Evolutionary conservation across 2,113 vertebrate species (phyloP), one percentile per base, ranked within the genome.

Genomic region (Oenanthe melanoleuca): DNA sequence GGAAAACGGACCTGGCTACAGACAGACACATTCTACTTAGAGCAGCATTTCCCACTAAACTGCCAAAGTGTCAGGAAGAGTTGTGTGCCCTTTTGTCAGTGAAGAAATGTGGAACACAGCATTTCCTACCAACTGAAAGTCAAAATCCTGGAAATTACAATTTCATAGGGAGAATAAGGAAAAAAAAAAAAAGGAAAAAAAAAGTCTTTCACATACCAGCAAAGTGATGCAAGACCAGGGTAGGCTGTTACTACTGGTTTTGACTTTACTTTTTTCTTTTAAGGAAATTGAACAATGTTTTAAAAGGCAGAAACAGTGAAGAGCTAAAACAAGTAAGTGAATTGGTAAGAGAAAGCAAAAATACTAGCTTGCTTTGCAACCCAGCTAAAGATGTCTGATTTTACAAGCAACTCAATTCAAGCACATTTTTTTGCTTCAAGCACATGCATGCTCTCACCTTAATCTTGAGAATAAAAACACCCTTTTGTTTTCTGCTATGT

Each of bases 381-480:
- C 12, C 72, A 71, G 33, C 72, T 86, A 80, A 79, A 84, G 31
- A 84, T 45, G 52, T 31, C 82, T 59, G 77, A 67, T 87, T 93
- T 91, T 93, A 88, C 50, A 95, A 87, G 73, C 53, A 93, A 91
- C 44, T 84, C 56, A 80, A 66, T 52, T 79, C 49, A 79, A 75
- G 57, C 25, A 56, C 29, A n/a, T 56, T 92, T 92, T 92, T 91
- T 79, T 74, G 38, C 80, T 96, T 57, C 56, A 91, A 92, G 69
- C 25, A 81, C 53, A 38, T 9, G 53, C 44, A 47, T 12, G 45
- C 31, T 85, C 21, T 80, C 69, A 57, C 65, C 3, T 1, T 86
- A 89, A 87, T 91, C 86, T 57, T 75, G n/a, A 86, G 85, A 94
- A 50, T 77, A 94, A 94, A 50, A 92, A 50, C 49, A 73, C 50